A percentile compares a stretch with the other conserved stretches of the same genome.
These are phyloP conservation scores for Limanda limanda DNA, from an alignment of 2,113 vertebrate genomes.

Conservation along the genomic window DNA sequence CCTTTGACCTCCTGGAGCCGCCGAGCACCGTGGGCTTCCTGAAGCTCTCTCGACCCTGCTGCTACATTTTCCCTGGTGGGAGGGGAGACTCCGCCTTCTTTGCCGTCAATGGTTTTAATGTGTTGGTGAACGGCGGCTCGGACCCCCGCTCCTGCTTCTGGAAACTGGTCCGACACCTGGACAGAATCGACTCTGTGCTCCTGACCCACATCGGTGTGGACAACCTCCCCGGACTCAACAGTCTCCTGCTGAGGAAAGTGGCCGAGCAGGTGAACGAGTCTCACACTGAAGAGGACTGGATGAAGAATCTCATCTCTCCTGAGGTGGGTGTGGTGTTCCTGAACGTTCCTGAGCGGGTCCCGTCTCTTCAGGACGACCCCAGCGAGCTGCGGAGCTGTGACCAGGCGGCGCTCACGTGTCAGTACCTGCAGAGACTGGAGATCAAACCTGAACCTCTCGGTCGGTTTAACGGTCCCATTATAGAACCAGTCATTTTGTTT, in stretches of 20 bases:
- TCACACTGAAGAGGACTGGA: constrained; percentile 82
- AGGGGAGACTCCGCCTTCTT: constrained; percentile 93
- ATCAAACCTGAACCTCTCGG: constrained; percentile 83
- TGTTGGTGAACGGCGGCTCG: constrained; percentile 93
- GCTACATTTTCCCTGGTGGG: constrained; percentile 95
- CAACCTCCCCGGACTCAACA: constrained; percentile 93
- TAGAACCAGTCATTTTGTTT: constrained; percentile 89
- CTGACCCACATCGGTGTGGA: constrained; percentile 90
- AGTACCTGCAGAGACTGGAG: constrained; percentile 82
- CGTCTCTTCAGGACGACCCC: constrained; percentile 60
- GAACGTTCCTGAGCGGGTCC: constrained; percentile 84
- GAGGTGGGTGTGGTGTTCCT: constrained; percentile 93
- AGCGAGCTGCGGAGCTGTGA: constrained; percentile 83
- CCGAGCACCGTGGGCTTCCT: constrained; percentile 92
- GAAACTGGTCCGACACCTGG: constrained; percentile 96
- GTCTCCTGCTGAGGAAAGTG: constrained; percentile 89
- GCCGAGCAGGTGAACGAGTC: constrained; percentile 86
- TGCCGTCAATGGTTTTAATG: constrained; percentile 92
- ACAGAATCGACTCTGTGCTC: constrained; percentile 92
- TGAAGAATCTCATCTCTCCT: constrained; percentile 89
- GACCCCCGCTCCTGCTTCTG: constrained; percentile 92
- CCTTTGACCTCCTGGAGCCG: constrained; percentile 93
- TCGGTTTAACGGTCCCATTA: constrained; percentile 63
- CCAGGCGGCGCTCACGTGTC: constrained; percentile 83
- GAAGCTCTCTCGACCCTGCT: constrained; percentile 93